These are phyloP conservation scores for Phyto melanocephala DNA, from an alignment of 2,888 invertebrate species.

Conservation along the genomic window DNA sequence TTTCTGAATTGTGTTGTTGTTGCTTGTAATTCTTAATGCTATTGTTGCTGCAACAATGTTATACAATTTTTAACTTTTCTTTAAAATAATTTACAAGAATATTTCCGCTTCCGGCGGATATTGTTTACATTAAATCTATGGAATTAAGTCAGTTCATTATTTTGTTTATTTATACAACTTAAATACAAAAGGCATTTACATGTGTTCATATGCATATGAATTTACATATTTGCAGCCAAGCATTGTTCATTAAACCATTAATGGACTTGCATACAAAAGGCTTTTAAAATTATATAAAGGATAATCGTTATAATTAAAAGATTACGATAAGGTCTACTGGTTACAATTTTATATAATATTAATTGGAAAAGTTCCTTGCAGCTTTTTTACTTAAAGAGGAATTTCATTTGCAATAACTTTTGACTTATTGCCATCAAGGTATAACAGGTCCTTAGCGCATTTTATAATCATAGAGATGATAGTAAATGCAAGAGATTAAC, in stretches of 20 bases:
- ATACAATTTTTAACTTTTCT: constrained; percentile 29
- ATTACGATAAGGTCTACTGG: too few relatives aligned
- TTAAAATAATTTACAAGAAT: constrained; percentile 25
- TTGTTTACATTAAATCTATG: constrained; percentile 32
- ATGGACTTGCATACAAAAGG: too few relatives aligned
- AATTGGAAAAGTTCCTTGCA: too few relatives aligned
- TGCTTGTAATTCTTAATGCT: neutral
- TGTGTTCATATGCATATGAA: neutral
- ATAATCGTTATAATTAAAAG: neutral
- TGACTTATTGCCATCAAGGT: too few relatives aligned
- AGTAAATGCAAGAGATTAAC: too few relatives aligned
- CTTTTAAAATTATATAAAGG: neutral
- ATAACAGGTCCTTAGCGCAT: too few relatives aligned
- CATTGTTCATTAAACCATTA: neutral
- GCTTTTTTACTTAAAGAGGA: too few relatives aligned
- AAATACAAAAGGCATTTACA: too few relatives aligned
- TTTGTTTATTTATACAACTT: neutral
- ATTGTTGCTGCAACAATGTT: constrained; percentile 2
- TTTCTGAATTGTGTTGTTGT: neutral
- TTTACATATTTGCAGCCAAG: neutral
- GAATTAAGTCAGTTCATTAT: neutral
- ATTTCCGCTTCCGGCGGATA: constrained; percentile 42
- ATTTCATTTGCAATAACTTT: too few relatives aligned
- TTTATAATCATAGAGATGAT: too few relatives aligned
- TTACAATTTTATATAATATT: too few relatives aligned